phyloP scores from a whole-genome alignment of 1,140 invertebrate genomes.

The Neodiprion virginianus region DNA sequence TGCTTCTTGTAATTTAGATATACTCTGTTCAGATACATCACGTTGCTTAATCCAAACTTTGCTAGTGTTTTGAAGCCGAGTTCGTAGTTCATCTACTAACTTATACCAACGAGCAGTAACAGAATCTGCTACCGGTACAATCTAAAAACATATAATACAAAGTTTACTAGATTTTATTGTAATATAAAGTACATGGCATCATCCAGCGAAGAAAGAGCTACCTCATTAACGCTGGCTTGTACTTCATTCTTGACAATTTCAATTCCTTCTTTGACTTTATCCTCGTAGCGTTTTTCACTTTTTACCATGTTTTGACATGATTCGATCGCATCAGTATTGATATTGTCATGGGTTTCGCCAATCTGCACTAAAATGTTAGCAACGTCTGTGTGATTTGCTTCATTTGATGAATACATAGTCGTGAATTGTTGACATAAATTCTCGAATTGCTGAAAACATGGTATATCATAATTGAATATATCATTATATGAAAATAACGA shows the following conservation, averaged over 20 bases:
- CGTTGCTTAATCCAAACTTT: constrained; percentile 37
- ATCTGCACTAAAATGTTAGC: constrained; percentile 22
- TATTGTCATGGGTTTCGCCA: constrained; percentile 24
- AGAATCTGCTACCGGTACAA: not conserved
- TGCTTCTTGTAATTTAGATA: constrained; percentile 33
- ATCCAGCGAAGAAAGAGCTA: constrained; percentile 30
- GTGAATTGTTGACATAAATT: constrained; percentile 38
- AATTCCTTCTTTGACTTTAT: constrained; percentile 35
- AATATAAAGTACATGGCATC: constrained; percentile 23
- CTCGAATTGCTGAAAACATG: constrained; percentile 39
- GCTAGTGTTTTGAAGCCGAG: constrained; percentile 35
- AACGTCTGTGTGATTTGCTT: constrained; percentile 28
- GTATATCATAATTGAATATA: constrained; percentile 14
- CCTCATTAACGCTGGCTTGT: constrained; percentile 37
- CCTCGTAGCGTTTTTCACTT: constrained; percentile 30
- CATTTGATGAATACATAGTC: constrained; percentile 29
- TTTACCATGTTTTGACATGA: constrained; percentile 26
- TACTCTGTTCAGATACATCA: constrained; percentile 31
- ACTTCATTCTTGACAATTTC: constrained; percentile 40
- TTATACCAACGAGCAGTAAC: constrained; percentile 31
- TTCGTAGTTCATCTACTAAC: constrained; percentile 43
- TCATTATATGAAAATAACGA: constrained; percentile 10
- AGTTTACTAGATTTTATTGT: constrained; percentile 13
- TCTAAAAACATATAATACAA: not conserved
- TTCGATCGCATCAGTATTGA: constrained; percentile 27